Conservation (phyloP, 1,140 invertebrate genomes). For the Apocrypta bakeri region DNA sequence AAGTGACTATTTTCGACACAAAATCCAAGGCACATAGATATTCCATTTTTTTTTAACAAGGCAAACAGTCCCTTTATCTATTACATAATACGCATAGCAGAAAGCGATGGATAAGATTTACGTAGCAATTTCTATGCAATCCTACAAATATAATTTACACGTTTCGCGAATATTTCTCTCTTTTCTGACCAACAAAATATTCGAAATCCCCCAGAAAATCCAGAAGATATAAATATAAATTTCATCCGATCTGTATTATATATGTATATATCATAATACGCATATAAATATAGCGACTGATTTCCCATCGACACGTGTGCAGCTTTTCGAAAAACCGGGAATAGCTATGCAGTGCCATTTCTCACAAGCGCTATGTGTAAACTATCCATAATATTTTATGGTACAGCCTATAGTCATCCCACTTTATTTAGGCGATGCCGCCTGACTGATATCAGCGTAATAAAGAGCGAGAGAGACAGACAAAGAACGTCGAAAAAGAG, state of each 20-base stretch:
- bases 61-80: too few species aligned
- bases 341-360: not conserved
- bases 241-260: not conserved
- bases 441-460: not conserved
- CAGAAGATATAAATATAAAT: not conserved
- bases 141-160: not conserved
- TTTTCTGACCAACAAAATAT: not conserved
- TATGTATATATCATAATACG: too few species aligned
- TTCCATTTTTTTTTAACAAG: too few species aligned
- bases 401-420: not conserved
- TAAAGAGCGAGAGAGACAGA: not conserved
- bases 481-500: not conserved
- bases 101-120: too few species aligned
- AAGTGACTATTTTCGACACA: too few species aligned
- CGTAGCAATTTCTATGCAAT: not conserved
- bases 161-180: not conserved
- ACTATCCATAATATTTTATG: slow-evolving; percentile 16
- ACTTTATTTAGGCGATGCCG: slow-evolving; percentile 1
- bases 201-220: not conserved
- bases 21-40: too few species aligned
- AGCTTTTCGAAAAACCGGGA: not conserved
- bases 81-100: too few species aligned
- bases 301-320: not conserved
- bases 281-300: not conserved
- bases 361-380: not conserved